phyloP scores from a whole-genome alignment of 2,113 vertebrate genomes.

The Paradoxurus hermaphroditus region DNA sequence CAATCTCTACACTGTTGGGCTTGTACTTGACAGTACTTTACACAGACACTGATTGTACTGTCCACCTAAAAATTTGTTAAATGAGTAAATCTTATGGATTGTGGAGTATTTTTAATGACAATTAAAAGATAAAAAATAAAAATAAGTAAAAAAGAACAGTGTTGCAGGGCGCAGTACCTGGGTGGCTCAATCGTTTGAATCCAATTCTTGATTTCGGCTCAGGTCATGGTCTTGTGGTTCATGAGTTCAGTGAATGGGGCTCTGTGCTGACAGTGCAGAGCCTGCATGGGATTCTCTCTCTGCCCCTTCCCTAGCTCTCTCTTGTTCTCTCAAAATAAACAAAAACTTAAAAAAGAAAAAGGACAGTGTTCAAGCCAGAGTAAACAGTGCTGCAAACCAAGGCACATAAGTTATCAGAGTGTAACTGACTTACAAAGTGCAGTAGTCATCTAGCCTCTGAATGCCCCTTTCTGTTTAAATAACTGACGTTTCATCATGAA shows the following conservation, averaged over 20 bases:
- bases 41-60: background rate
- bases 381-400: constrained; percentile 82
- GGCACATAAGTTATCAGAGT: constrained; percentile 82
- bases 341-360: background rate
- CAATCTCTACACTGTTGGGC: background rate
- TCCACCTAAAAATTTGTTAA: background rate
- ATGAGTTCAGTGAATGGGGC: too few relatives aligned
- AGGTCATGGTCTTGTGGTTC: background rate
- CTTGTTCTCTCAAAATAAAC: background rate
- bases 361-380: constrained; percentile 78
- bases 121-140: background rate
- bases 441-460: constrained; percentile 80
- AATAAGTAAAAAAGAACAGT: background rate
- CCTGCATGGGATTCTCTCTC: background rate
- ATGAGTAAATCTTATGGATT: background rate
- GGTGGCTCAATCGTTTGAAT: background rate
- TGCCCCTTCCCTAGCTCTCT: background rate
- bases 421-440: constrained; percentile 80
- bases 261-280: background rate
- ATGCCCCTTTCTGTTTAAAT: constrained; percentile 76
- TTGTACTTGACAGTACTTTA: background rate
- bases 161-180: too few relatives aligned
- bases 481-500: constrained; percentile 68
- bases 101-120: background rate
- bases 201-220: background rate